Evolutionary conservation across 2,888 invertebrate species (phyloP).

Genomic region (Drosophila falleni): DNA sequence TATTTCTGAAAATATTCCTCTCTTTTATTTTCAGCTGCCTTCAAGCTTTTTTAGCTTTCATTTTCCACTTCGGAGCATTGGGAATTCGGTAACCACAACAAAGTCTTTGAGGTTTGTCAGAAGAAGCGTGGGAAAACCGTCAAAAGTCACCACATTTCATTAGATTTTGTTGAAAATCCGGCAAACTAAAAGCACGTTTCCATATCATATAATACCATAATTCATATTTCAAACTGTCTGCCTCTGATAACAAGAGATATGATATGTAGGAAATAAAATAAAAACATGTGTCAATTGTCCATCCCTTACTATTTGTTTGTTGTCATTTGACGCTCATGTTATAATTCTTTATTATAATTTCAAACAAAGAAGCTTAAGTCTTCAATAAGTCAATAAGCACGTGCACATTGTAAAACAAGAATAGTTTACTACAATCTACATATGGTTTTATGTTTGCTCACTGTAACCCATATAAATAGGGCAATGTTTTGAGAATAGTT

Average conservation of each 20-base stretch:
- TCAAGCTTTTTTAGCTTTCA: constrained; percentile 1
- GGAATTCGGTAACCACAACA: constrained; percentile 26
- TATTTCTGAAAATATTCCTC: constrained; percentile 19
- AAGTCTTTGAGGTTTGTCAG: constrained; percentile 14
- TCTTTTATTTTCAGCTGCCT: constrained; percentile 1
- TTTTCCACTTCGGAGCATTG: constrained; percentile 6
- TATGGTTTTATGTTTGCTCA: neutral
- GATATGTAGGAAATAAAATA: too few relatives aligned
- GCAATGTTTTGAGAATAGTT: neutral
- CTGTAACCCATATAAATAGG: neutral
- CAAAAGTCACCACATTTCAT: constrained; percentile 6
- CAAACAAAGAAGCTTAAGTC: neutral
- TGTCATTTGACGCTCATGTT: neutral
- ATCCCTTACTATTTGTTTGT: neutral
- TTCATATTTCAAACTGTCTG: neutral
- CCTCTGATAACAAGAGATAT: neutral
- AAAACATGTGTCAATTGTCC: neutral
- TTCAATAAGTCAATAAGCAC: neutral
- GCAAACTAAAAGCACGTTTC: neutral
- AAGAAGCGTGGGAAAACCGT: neutral
- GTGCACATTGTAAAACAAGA: neutral
- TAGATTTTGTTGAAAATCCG: neutral
- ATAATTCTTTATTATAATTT: neutral
- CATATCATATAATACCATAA: neutral
- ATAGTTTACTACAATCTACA: neutral